Evolutionary conservation across 2,113 vertebrate genomes (phyloP).

Genomic region (Chloropsis hardwickii): DNA sequence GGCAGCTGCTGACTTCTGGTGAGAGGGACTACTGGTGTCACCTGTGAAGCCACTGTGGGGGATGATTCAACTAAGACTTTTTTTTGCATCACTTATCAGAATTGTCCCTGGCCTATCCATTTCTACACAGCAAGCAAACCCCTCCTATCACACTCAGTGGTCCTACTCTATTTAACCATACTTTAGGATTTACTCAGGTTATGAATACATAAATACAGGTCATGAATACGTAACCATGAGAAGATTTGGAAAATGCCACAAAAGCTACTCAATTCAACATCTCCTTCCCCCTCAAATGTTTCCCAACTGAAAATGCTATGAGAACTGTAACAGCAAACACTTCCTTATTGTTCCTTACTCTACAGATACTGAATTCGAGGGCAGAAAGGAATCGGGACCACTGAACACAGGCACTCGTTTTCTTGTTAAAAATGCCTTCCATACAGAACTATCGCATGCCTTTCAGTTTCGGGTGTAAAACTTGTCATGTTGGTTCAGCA

Average conservation of each 20-base stretch:
- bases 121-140: neutral
- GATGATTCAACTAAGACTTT: neutral
- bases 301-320: neutral
- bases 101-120: neutral
- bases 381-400: neutral
- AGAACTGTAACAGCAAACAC: neutral
- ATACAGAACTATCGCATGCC: neutral
- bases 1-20: neutral
- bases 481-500: neutral
- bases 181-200: neutral
- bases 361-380: neutral
- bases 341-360: neutral
- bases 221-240: neutral
- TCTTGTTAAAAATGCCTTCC: neutral
- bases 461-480: neutral
- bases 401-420: neutral
- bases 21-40: neutral
- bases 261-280: neutral
- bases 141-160: neutral
- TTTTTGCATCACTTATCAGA: neutral
- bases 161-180: neutral
- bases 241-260: neutral
- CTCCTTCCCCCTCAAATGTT: neutral
- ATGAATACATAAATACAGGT: too few relatives aligned
- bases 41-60: neutral